Percentiles rank a stretch among this genome's conserved stretches.
These are phyloP conservation scores for Torymus auratus DNA, from an alignment of 2,888 invertebrate genomes.

Conservation along the genomic window DNA sequence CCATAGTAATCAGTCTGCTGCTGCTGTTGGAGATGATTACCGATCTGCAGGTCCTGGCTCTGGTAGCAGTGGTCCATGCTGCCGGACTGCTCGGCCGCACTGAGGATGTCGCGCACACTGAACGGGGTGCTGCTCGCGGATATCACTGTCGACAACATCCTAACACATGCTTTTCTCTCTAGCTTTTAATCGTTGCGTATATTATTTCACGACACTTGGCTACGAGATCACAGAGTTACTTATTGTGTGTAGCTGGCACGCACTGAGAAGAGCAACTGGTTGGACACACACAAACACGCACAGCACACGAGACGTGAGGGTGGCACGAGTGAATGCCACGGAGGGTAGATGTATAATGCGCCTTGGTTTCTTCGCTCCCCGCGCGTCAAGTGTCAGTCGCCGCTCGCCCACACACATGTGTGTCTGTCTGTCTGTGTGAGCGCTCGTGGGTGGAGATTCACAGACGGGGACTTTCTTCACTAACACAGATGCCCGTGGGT, in stretches of 20 bases:
- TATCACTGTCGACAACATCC: slow-evolving; percentile 72
- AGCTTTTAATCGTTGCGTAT: no score
- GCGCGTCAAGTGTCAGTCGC: slow-evolving; percentile 73
- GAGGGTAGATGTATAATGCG: slow-evolving; percentile 74
- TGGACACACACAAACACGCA: background rate
- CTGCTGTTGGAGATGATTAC: slow-evolving; percentile 60
- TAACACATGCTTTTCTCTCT: slow-evolving; percentile 34
- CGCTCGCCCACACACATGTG: slow-evolving; percentile 60
- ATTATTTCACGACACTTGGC: no score
- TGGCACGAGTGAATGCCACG: slow-evolving; percentile 72
- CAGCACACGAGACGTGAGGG: slow-evolving; percentile 50
- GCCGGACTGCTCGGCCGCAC: slow-evolving; percentile 71
- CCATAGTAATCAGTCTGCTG: slow-evolving; percentile 69
- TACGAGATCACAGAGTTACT: no score
- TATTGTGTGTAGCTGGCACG: background rate
- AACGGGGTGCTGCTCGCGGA: slow-evolving; percentile 69
- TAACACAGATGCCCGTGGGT: background rate
- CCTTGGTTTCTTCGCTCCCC: slow-evolving; percentile 69
- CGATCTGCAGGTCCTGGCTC: slow-evolving; percentile 62
- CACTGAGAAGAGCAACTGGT: slow-evolving; percentile 24
- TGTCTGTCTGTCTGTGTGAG: slow-evolving; percentile 36
- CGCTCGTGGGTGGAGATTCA: slow-evolving; percentile 66
- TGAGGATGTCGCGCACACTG: slow-evolving; percentile 74
- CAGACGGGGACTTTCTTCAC: slow-evolving; percentile 24
- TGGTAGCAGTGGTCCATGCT: slow-evolving; percentile 72